phyloP scores from a whole-genome alignment of 2,113 vertebrate species.

The Hypanus sabinus region DNA sequence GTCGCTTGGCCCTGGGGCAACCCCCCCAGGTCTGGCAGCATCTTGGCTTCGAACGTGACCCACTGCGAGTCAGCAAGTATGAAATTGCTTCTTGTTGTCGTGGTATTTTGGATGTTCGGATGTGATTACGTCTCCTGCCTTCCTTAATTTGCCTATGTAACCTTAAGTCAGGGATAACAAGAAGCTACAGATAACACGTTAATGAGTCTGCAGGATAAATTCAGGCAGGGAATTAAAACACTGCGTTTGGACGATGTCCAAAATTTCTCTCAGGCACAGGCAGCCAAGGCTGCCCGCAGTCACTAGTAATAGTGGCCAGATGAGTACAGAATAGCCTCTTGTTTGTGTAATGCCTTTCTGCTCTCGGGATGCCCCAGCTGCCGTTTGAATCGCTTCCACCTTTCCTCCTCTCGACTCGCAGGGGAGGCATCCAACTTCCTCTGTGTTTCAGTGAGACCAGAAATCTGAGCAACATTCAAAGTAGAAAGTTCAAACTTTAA shows the following conservation, averaged over 20 bases:
- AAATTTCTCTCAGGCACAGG: not conserved
- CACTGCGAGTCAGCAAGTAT: not conserved
- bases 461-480: too few relatives aligned
- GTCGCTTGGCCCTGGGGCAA: not conserved
- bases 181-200: conserved; percentile 18
- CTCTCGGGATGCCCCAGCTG: not conserved
- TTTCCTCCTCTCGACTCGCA: not conserved
- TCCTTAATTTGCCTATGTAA: not conserved
- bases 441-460: too few relatives aligned
- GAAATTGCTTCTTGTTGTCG: conserved; percentile 10
- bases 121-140: not conserved
- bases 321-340: not conserved
- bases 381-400: not conserved
- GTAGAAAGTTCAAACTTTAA: too few relatives aligned
- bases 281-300: not conserved
- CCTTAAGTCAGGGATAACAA: not conserved
- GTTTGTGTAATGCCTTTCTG: not conserved
- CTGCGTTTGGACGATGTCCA: not conserved
- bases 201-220: conserved; percentile 7
- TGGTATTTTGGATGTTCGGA: not conserved
- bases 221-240: not conserved
- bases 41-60: not conserved
- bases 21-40: not conserved
- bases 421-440: not conserved
- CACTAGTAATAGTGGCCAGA: not conserved